Conservation (phyloP, 2,888 invertebrate species). For the Chymomyza fuscimana region DNA sequence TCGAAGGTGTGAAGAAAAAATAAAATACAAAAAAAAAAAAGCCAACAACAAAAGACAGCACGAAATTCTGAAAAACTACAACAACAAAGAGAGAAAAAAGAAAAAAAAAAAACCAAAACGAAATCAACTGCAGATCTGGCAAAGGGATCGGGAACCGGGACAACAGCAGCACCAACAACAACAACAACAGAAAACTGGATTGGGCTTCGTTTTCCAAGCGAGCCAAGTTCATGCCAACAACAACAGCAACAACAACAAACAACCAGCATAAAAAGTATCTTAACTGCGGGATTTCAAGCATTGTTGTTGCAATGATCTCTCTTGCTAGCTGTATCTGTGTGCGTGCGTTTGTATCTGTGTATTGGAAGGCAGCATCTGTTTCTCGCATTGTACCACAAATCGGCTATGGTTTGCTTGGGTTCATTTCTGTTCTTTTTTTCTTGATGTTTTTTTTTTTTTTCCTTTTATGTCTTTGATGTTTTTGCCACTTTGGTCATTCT, state of each 20-base stretch:
- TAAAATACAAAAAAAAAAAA: conserved; percentile 61
- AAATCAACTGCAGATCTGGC: conserved; percentile 68
- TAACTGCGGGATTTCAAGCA: conserved; percentile 56
- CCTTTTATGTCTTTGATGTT: conserved; percentile 29
- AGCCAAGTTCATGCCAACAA: conserved; percentile 1
- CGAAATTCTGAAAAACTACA: conserved; percentile 71
- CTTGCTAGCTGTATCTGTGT: conserved; percentile 24
- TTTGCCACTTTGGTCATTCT: conserved; percentile 54
- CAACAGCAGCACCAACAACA: neutral
- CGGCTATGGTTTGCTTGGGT: conserved; percentile 1
- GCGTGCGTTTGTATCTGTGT: conserved; percentile 23
- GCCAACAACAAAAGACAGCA: conserved; percentile 51
- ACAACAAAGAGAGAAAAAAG: conserved; percentile 23
- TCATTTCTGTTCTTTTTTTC: neutral
- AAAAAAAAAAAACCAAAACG: conserved; percentile 44
- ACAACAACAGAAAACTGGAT: conserved; percentile 63
- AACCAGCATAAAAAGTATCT: neutral
- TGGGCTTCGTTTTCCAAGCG: conserved; percentile 42
- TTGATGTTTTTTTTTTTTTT: conserved; percentile 22
- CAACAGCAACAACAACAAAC: neutral
- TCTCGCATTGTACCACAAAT: conserved; percentile 35
- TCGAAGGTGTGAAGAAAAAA: conserved; percentile 73
- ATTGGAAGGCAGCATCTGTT: conserved; percentile 62
- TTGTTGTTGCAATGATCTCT: conserved; percentile 65
- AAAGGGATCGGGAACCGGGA: conserved; percentile 23